Percentiles rank a stretch among this genome's conserved stretches.
Conservation (phyloP, 2,113 vertebrate genomes). For the Phaethon lepturus region DNA sequence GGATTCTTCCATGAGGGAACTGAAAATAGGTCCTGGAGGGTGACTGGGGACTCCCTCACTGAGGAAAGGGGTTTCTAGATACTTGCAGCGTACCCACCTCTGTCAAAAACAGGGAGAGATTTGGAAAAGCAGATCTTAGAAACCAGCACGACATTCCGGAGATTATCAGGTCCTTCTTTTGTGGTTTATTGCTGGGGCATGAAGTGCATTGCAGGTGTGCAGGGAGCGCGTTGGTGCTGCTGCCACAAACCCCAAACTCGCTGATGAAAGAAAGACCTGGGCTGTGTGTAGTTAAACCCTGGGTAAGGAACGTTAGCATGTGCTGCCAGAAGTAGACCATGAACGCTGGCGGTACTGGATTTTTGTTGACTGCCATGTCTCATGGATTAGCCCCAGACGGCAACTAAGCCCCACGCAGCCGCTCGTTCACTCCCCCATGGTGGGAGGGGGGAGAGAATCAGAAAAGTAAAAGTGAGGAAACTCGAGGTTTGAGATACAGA, state of each 20-base stretch:
- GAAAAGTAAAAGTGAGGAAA: too few relatives aligned
- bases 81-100: accelerated
- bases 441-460: too few relatives aligned
- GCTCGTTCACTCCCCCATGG: too few relatives aligned
- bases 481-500: too few relatives aligned
- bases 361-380: neutral
- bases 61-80: neutral
- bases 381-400: too few relatives aligned
- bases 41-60: neutral
- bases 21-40: neutral
- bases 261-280: neutral
- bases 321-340: neutral
- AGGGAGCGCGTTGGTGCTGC: neutral
- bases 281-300: neutral
- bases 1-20: neutral
- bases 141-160: accelerated
- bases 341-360: neutral
- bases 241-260: neutral
- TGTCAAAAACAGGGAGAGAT: neutral
- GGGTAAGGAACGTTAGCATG: neutral
- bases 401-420: too few relatives aligned
- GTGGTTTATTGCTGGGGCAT: neutral
- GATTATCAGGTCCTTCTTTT: neutral
- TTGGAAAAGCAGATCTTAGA: neutral
- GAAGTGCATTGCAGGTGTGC: neutral